Conservation (phyloP, 2,888 invertebrate genomes). For the Cheiracanthium punctorium region DNA sequence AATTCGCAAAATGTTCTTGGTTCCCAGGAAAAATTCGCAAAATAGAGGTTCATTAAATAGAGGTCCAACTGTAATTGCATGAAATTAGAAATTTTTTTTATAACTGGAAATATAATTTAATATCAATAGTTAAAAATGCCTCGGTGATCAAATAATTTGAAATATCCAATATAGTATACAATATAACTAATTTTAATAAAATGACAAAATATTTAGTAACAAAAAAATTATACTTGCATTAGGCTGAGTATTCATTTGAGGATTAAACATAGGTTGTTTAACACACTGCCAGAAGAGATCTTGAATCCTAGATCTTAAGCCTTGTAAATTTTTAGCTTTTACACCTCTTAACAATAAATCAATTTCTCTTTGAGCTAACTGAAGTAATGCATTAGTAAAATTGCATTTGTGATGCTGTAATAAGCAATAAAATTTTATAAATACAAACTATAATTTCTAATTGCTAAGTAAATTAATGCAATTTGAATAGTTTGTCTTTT, state of each 20-base stretch:
- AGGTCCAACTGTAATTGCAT: no score
- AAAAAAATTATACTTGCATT: neutral
- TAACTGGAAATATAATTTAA: no score
- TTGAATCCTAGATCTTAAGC: slow-evolving; percentile 82
- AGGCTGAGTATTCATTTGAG: slow-evolving; percentile 75
- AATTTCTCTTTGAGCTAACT: slow-evolving; percentile 84
- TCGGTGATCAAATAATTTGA: neutral
- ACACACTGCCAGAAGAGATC: slow-evolving; percentile 78
- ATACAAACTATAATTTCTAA: no score
- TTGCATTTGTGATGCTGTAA: slow-evolving; percentile 75
- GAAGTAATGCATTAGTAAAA: slow-evolving; percentile 78
- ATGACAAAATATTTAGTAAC: no score
- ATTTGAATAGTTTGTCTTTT: no score
- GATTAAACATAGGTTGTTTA: slow-evolving; percentile 77
- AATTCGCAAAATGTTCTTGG: no score
- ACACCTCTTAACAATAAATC: slow-evolving; percentile 82
- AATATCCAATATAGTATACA: neutral
- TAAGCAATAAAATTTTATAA: neutral
- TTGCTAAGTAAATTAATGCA: no score
- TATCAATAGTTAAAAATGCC: no score
- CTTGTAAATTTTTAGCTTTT: slow-evolving; percentile 80
- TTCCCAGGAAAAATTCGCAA: no score
- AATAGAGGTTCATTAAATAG: no score
- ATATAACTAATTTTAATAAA: no score
- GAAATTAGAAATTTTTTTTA: no score